Conservation (phyloP, 2,888 invertebrate genomes). For the Ceramica pisi region DNA sequence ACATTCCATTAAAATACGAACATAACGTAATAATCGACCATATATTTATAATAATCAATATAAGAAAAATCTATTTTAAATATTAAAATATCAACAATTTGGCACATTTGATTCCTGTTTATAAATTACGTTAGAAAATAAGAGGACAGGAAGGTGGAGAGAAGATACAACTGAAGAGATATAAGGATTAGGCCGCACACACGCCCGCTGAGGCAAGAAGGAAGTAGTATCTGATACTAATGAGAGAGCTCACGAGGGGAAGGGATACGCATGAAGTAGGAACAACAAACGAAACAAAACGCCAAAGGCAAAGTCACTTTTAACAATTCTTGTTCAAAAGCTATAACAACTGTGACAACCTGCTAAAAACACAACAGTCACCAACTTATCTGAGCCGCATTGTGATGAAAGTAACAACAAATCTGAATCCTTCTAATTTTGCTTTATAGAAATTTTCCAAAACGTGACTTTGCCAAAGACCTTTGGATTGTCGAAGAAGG, state of each 20-base stretch:
- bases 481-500: slow-evolving; percentile 4
- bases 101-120: slow-evolving; percentile 87
- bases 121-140: slow-evolving; percentile 76
- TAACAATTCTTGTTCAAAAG: neutral
- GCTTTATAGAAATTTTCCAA: neutral
- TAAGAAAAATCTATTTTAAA: slow-evolving; percentile 78
- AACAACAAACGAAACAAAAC: neutral
- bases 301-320: slow-evolving; percentile 10
- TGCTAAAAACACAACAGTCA: neutral
- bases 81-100: slow-evolving; percentile 86
- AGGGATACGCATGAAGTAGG: neutral
- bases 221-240: slow-evolving; percentile 42
- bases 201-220: slow-evolving; percentile 52
- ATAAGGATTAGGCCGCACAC: slow-evolving; percentile 59
- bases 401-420: neutral
- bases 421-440: neutral
- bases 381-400: neutral
- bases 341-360: neutral
- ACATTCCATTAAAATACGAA: slow-evolving; percentile 72
- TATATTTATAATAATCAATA: slow-evolving; percentile 74
- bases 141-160: slow-evolving; percentile 67
- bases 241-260: neutral
- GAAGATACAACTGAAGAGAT: slow-evolving; percentile 49
- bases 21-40: slow-evolving; percentile 70
- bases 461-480: slow-evolving; percentile 19